Base-by-base conservation (phyloP, 2,797 vertebrate genomes). In the Muscicapa comitata region DNA sequence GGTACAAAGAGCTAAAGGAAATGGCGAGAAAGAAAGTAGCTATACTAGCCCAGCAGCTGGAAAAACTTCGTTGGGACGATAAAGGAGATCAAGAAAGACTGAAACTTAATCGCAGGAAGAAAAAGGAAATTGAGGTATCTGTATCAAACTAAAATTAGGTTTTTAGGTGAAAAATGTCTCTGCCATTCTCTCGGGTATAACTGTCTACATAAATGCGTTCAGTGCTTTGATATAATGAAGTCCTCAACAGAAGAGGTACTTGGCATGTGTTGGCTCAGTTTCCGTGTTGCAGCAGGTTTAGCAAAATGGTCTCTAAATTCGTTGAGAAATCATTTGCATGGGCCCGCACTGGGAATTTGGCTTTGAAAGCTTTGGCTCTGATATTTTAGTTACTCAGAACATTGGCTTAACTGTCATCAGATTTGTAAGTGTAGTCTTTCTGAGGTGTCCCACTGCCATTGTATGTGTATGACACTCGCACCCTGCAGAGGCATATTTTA, bases 1-100 rank as follows among this genome's bases (percentile, higher is more conserved):
- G 9, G 51, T 99, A 99, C 84, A 98, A 97, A 51, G 97, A 98
- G 61, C 98, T 99, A 50, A 99, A 99, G 97, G 98, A 99, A 74
- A 47, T 97, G 57, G 97, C 98, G 12, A 98, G 98, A 79, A 99
- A 96, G 95, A 98, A 98, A 82, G 98, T 97, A 15, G 99, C 98
- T 9, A 92, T 96, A 2, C 76, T 99, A 82, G 97, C 83, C 31
- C 99, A 99, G 68, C 98, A 99, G 59, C 96, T 98, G 7, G 98
- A 99, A 68, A 99, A 99, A 75, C 96, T 99, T 57, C 95, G 93
- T 9, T 98, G 99, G 99, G 98, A 99, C 54, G 97, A 98, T 61
- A 99, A 93, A 92, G 98, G 98, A 1, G 98, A 99, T 67, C 47
- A 91, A 11, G 99, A 99, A 74, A 99, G 98, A 86, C 93, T 99